These are phyloP conservation scores for Semicossyphus pulcher DNA, from an alignment of 2,113 vertebrate genomes.

Conservation along the genomic window DNA sequence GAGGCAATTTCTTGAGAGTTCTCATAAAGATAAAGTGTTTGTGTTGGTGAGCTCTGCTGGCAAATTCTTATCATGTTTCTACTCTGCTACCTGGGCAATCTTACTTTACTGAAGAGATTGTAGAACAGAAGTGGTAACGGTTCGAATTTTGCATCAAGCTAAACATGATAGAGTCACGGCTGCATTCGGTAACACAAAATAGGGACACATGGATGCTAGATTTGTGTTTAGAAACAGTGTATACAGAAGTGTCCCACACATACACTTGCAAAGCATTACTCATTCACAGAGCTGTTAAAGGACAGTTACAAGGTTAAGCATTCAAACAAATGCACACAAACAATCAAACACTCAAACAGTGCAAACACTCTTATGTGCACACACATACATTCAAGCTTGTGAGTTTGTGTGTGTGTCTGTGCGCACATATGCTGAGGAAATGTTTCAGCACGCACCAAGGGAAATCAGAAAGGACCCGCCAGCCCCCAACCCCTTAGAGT, in stretches of 20 bases:
- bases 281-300: slow-evolving; percentile 15
- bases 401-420: neutral
- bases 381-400: neutral
- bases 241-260: neutral
- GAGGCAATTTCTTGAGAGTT: neutral
- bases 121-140: slow-evolving; percentile 15
- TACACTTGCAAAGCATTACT: neutral
- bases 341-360: neutral
- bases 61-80: neutral
- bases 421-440: slow-evolving; percentile 36
- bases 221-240: neutral
- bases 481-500: slow-evolving; percentile 64
- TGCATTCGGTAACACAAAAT: slow-evolving; percentile 27
- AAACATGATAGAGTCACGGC: neutral
- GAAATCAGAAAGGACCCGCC: slow-evolving; percentile 77
- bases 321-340: neutral
- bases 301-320: slow-evolving; percentile 4
- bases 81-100: no score
- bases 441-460: slow-evolving; percentile 67
- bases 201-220: slow-evolving; percentile 4
- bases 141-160: neutral
- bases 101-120: neutral
- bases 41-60: neutral
- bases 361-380: neutral
- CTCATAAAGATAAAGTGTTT: neutral